Percentiles rank a stretch among this genome's conserved stretches.
These are phyloP conservation scores for Microchrysa polita DNA, from an alignment of 2,888 invertebrate genomes.

Conservation along the genomic window DNA sequence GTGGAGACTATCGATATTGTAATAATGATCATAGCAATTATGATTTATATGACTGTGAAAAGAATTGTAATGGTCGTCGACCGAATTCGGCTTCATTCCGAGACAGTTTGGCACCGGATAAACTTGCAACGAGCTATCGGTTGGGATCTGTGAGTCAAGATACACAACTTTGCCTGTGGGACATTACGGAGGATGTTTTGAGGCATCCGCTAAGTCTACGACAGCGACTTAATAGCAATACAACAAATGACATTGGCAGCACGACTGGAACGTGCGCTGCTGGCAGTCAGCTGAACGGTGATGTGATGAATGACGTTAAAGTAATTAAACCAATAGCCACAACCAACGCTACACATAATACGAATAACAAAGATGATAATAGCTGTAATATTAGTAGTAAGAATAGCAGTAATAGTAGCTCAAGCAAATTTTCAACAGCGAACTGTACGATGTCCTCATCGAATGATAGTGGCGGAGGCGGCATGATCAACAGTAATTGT, in stretches of 20 bases:
- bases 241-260: slow-evolving; percentile 47
- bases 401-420: slow-evolving; percentile 58
- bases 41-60: slow-evolving; percentile 58
- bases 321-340: slow-evolving; percentile 60
- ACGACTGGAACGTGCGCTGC: slow-evolving; percentile 52
- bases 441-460: slow-evolving; percentile 64
- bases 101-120: slow-evolving; percentile 62
- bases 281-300: slow-evolving; percentile 57
- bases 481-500: slow-evolving; percentile 55
- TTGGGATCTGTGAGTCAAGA: slow-evolving; percentile 97
- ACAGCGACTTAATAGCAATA: slow-evolving; percentile 60
- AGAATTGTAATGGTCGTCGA: slow-evolving; percentile 55
- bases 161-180: slow-evolving; percentile 98
- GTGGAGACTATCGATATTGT: slow-evolving; percentile 59
- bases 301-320: slow-evolving; percentile 60
- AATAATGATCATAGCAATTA: slow-evolving; percentile 56
- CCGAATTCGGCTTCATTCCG: slow-evolving; percentile 63
- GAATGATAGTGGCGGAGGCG: slow-evolving; percentile 52
- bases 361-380: slow-evolving; percentile 49
- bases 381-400: slow-evolving; percentile 58
- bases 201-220: slow-evolving; percentile 70
- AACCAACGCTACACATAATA: slow-evolving; percentile 42
- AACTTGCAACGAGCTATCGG: slow-evolving; percentile 76
- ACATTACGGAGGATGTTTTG: slow-evolving; percentile 94
- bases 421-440: slow-evolving; percentile 64